A percentile compares a stretch with the other conserved stretches of the same genome.
Evolutionary conservation across 1,140 invertebrate genomes (phyloP).

Genomic region (Leguminivora glycinivorella): DNA sequence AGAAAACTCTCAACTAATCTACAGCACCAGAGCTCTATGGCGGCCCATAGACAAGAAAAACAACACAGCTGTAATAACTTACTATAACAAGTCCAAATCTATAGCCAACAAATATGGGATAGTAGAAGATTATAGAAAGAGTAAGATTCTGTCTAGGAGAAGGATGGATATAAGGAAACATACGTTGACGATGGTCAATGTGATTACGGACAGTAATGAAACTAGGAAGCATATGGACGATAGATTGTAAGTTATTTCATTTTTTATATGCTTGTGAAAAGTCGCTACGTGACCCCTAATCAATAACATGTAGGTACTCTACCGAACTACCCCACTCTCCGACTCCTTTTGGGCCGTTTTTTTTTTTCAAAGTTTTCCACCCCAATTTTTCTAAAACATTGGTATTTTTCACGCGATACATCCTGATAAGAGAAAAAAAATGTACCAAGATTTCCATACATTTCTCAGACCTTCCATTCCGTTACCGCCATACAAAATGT

Average conservation of each 20-base stretch:
- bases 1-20: slow-evolving; percentile 48
- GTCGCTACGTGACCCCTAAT: too few species aligned
- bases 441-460: too few species aligned
- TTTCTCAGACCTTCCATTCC: too few species aligned
- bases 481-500: too few species aligned
- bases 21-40: slow-evolving; percentile 49
- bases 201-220: slow-evolving; percentile 65
- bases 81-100: slow-evolving; percentile 23
- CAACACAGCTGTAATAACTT: neutral
- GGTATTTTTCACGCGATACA: too few species aligned
- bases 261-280: too few species aligned
- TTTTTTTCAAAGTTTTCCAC: too few species aligned
- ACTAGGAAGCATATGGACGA: slow-evolving; percentile 63
- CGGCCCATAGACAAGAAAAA: slow-evolving; percentile 30
- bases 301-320: too few species aligned
- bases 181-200: slow-evolving; percentile 60
- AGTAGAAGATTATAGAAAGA: slow-evolving; percentile 49
- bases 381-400: too few species aligned
- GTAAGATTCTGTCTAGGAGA: slow-evolving; percentile 46
- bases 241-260: slow-evolving; percentile 59
- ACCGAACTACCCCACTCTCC: too few species aligned
- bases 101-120: slow-evolving; percentile 39
- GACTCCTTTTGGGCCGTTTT: too few species aligned
- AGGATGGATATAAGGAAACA: slow-evolving; percentile 53
- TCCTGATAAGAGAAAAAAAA: too few species aligned